A percentile compares a stretch with the other conserved stretches of the same genome.
phyloP scores from a whole-genome alignment of 2,888 invertebrate genomes.

The Erebia ligea region DNA sequence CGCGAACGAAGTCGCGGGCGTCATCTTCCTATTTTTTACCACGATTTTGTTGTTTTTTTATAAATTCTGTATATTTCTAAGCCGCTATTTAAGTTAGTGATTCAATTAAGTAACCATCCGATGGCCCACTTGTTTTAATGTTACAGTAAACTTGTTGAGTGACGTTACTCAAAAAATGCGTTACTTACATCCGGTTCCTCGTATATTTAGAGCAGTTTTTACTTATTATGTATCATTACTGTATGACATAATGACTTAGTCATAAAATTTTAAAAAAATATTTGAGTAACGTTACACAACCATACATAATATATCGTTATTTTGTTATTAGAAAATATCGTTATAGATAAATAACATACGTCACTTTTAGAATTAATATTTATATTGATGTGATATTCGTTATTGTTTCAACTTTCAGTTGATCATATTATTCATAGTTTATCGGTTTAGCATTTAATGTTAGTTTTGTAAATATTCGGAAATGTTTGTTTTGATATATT shows the following conservation, averaged over 20 bases:
- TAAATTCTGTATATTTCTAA: too few species aligned
- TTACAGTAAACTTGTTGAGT: background rate
- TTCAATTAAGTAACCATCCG: background rate
- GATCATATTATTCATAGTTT: background rate
- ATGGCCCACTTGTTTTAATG: background rate
- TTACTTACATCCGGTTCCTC: too few species aligned
- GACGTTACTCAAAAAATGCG: background rate
- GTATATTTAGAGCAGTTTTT: background rate
- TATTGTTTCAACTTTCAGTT: background rate
- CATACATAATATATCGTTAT: too few species aligned
- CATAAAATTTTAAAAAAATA: too few species aligned
- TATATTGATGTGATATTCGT: background rate
- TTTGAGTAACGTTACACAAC: too few species aligned
- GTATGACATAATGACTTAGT: too few species aligned
- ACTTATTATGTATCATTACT: background rate
- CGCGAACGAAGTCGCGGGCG: too few species aligned
- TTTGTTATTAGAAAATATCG: too few species aligned
- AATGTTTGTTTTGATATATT: background rate
- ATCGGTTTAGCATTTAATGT: background rate
- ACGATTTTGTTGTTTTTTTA: too few species aligned
- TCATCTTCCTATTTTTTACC: too few species aligned
- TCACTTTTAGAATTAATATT: background rate
- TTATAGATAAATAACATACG: background rate
- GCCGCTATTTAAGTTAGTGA: too few species aligned
- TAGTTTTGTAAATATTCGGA: constrained; percentile 5